phyloP scores from a whole-genome alignment of 2,113 vertebrate species.

The Muscicapa adusta region DNA sequence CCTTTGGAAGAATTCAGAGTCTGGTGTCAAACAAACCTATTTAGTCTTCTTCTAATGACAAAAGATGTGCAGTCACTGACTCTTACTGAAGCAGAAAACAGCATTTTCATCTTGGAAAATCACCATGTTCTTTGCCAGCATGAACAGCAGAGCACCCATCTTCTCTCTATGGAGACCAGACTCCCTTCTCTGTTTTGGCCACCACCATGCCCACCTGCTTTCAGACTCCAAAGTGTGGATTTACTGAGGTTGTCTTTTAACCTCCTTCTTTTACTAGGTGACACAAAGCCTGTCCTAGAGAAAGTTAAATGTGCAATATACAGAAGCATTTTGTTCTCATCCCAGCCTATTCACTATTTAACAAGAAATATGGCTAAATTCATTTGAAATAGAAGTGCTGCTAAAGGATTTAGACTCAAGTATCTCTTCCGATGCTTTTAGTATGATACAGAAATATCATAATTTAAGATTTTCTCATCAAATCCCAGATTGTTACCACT shows the following conservation, averaged over 20 bases:
- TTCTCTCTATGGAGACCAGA: background rate
- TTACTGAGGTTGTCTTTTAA: background rate
- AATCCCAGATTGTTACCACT: background rate
- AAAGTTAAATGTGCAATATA: background rate
- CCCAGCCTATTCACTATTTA: background rate
- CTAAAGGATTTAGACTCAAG: background rate
- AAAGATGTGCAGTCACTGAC: background rate
- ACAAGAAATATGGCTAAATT: background rate
- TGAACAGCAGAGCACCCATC: background rate
- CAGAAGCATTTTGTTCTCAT: background rate
- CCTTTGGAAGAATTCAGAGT: background rate
- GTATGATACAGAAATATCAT: background rate
- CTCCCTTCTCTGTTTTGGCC: background rate
- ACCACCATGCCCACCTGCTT: rapidly evolving
- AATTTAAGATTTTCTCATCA: background rate
- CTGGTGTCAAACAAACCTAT: background rate
- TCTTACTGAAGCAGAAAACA: background rate
- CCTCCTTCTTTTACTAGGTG: background rate
- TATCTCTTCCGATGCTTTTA: background rate
- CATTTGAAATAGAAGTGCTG: background rate
- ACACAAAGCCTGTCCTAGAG: background rate
- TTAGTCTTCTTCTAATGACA: background rate
- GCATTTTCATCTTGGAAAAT: background rate
- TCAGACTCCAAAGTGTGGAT: background rate
- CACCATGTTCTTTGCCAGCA: rapidly evolving